Base-by-base conservation (phyloP, 2,888 invertebrate genomes). In the Spicauda simplicius region DNA sequence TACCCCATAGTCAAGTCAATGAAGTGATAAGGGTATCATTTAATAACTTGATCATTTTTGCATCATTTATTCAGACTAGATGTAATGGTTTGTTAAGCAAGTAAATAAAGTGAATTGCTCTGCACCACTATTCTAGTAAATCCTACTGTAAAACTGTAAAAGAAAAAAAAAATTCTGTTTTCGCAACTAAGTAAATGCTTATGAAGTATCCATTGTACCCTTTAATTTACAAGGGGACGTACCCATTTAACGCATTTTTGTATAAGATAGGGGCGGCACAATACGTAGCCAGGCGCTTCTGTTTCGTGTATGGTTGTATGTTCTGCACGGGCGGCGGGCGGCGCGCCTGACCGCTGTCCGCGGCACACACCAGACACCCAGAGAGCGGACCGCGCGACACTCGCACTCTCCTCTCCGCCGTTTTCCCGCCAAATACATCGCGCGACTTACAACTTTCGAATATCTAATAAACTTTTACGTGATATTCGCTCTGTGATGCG, bases 361-460 rank as follows among this genome's bases (percentile, higher is more conserved):
- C 18, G 71, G 65, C 76, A 88, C 90, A 48, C 50, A 18, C 50
- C 85, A 83, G 84, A 87, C 88, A 82, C 81, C 65, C 59, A 41
- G 75, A 72, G 80, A 74, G 81, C 77, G 79, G 81, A 79, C 81
- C 77, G 74, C 74, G 78, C 76, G 72, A 72, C 76, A 73, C 73
- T 73, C 70, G 68, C 74, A 72, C 68, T 71, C 55, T 69, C 67
- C 68, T 64, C 68, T 72, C 66, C 33, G 62, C 69, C 70, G 74
- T 77, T 84, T 88, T 91, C 90, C 82, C 91, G 91, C 90, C 88
- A 88, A 88, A 81, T 78, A 78, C 77, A 77, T 78, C 83, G 83
- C 82, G 80, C 71, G 69, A 68, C 53, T 71, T 69, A 18, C 60
- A 67, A 67, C 48, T 58, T 59, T 64, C 57, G 48, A 2, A n/a